Base-by-base conservation (phyloP, 2,797 vertebrate species). In the Epinephelus coioides region DNA sequence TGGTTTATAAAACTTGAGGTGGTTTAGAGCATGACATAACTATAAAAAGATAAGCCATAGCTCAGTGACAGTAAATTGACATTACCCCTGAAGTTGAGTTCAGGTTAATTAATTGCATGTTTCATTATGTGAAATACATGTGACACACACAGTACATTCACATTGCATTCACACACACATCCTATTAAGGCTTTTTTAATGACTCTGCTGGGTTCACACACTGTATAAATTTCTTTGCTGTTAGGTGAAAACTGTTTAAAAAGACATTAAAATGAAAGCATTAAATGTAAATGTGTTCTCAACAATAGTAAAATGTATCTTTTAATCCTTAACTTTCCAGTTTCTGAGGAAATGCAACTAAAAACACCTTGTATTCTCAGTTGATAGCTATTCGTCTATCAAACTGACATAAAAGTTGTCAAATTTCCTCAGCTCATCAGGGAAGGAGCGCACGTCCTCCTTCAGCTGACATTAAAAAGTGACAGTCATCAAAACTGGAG, bases 391-490 rank as follows among this genome's bases (percentile, higher is more conserved):
- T 50, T 46, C 6, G 4, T 38, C 7, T 8, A 44, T 61, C n/a
- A 47, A 54, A 38, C n/a, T 53, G 15, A 14, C 21, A 10, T 34
- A 63, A 56, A 71, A 30, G 25, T 27, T 47, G 55, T 54, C 66
- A 47, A 9, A 69, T 61, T 15, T 50, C n/a, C 43, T 57, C 21
- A 46, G 15, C 11, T 38, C 43, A 49, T 69, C 15, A 1, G 25
- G 11, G 19, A 50, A 49, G 43, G 1, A n/a, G 64, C 23, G 59
- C 23, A 17, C 3, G 11, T 53, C 64, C 10, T 63, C 27, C 44
- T 75, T 47, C 17, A 30, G 19, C 30, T 69, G 54, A 23, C 5
- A 5, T 38, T 46, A 19, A 67, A 76, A 64, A 54, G 6, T 51
- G 21, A 63, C 51, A 19, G 34, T 51, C n/a, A 46, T 8, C 54